Evolutionary conservation across 1,140 invertebrate genomes (phyloP), one percentile per base, ranked within the genome.

Genomic region (Zaprionus davidi): DNA sequence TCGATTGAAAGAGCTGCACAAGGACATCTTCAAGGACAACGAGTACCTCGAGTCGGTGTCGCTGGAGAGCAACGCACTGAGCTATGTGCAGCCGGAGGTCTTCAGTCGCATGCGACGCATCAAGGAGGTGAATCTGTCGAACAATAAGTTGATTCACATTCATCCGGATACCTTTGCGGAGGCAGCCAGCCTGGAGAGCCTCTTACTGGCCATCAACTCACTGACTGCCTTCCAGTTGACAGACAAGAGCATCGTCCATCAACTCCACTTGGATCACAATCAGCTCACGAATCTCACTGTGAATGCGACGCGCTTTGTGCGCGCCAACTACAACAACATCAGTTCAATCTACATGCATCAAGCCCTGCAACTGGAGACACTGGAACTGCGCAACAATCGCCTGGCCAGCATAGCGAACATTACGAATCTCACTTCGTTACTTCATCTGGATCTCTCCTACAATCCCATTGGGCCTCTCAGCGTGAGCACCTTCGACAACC

Each of bases 161-260:
- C 90, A 93, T 79, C 87, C 91, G 7, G 78, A 92, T 7, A 92
- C 78, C 3, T 92, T 92, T 55, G 56, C 91, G 3, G 78, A 82
- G 63, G 86, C 91, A 4, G 77, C 82, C 6, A 82, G 79, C 3
- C 53, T 92, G 53, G 87, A 92, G 56, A 85, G 71, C n/a, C 67
- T 92, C 0, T 36, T 92, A 49, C 49, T 92, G 20, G 71, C 85
- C 4, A 53, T 49, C 13, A 93, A 93, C 28, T 31, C 80, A 7
- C 53, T 93, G 26, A 28, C 46, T 0, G 69, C 65, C 15, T 92
- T 93, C 6, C 57, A 76, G 12, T 60, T 92, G 53, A 74, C 72
- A 11, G 86, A 90, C 67, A 92, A 92, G 24, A 91, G 79, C 38
- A 91, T 92, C 12, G 71, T 90, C 1, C 78, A 81, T 17, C 83